Conservation (phyloP, 2,113 vertebrate species). For the Danionella cerebrum region DNA sequence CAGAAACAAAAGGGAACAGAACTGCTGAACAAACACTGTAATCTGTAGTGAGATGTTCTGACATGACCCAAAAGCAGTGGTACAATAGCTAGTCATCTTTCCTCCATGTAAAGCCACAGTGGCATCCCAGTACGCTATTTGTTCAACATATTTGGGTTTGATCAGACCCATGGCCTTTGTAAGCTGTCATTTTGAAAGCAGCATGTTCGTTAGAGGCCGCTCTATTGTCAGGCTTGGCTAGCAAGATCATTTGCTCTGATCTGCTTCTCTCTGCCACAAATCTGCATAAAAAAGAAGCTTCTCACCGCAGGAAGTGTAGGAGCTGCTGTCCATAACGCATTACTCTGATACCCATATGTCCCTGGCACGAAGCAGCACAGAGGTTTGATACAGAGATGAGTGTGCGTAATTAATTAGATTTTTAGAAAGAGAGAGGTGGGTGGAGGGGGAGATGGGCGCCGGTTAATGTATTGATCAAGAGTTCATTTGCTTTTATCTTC, state of each 20-base stretch:
- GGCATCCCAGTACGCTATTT: conserved; percentile 17
- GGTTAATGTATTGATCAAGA: conserved; percentile 41
- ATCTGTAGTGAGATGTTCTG: neutral
- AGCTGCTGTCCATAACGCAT: conserved; percentile 19
- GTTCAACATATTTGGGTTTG: conserved; percentile 45
- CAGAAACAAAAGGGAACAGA: too few species aligned
- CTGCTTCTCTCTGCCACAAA: conserved; percentile 30
- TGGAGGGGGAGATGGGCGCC: conserved; percentile 16
- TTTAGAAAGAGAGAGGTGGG: conserved; percentile 34
- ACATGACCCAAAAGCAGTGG: neutral
- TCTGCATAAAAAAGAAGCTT: conserved; percentile 43
- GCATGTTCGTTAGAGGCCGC: conserved; percentile 51
- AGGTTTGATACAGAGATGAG: conserved; percentile 35
- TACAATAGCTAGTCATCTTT: conserved; percentile 27
- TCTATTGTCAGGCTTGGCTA: conserved; percentile 42
- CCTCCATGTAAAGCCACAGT: conserved; percentile 25
- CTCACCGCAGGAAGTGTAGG: conserved; percentile 34
- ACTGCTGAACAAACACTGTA: neutral
- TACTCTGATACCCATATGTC: conserved; percentile 34
- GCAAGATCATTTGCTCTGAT: conserved; percentile 46
- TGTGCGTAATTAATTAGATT: conserved; percentile 46
- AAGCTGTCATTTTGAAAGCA: conserved; percentile 48
- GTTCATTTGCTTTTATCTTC: conserved; percentile 43
- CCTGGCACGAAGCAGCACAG: conserved; percentile 23
- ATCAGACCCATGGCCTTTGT: conserved; percentile 42